Evolutionary conservation across 2,113 vertebrate species (phyloP), one percentile per base, ranked within the genome.

Genomic region (Morone chrysops): DNA sequence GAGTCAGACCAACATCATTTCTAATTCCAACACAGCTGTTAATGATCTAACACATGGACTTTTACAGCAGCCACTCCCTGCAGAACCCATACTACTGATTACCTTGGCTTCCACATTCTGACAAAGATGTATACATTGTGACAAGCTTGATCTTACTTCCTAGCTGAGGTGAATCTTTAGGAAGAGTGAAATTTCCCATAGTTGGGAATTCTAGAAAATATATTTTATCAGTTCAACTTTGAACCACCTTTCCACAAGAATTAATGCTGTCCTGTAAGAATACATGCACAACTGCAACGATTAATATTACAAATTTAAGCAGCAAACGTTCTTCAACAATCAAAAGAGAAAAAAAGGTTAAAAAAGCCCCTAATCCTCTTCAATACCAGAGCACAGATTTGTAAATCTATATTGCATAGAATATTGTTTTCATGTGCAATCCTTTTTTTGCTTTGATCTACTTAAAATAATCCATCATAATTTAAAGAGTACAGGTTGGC

Each of bases 391-490:
- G 41, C 54, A 72, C 70, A 84, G 86, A 89, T 87, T 87, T 82
- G 38, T 67, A 77, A 90, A 86, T 14, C 22, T 78, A 59, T n/a
- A 77, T 77, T 69, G 47, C 65, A 72, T 17, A 47, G 61, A 72
- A 83, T 66, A 78, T 80, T 73, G 71, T 78, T 83, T 86, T 89
- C 41, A 78, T 65, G 60, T 40, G 14, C 72, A 92, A 92, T 93
- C 91, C 84, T 1, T 81, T 87, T 90, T 74, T 94, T 85, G 11
- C 38, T 78, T 82, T 92, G 66, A 92, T 92, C 91, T 74, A 53
- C 75, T 90, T 69, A 81, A 77, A 89, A 75, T 92, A 93, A 93
- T 93, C 85, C 81, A 74, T 63, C 36, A 81, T 63, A 54, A 83
- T 86, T 91, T 81, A 85, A 91, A 90, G 66, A 75, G 65, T 80